phyloP scores from a whole-genome alignment of 2,797 vertebrate genomes.

The Pangasius mekongensis region DNA sequence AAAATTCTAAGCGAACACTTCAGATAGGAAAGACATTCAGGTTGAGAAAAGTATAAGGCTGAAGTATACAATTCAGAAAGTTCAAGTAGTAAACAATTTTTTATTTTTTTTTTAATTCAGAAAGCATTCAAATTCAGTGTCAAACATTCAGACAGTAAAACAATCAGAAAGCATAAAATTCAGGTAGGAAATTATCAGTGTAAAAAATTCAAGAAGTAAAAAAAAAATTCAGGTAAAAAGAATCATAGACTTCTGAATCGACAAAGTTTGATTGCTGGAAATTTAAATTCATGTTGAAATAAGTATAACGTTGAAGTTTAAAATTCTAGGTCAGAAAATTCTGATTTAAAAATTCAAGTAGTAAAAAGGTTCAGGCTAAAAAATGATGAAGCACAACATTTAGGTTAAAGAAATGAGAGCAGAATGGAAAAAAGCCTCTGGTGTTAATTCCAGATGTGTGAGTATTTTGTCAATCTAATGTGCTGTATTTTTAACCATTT shows the following conservation, averaged over 20 bases:
- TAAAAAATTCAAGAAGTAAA: background rate
- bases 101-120: no score
- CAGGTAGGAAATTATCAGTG: background rate
- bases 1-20: no score
- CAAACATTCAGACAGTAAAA: background rate
- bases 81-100: background rate
- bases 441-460: background rate
- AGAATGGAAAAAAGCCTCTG: no score
- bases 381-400: background rate
- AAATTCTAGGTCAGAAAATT: background rate
- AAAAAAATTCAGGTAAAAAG: background rate
- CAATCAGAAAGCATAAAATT: background rate
- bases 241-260: background rate
- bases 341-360: background rate
- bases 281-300: no score
- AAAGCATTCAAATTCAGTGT: no score
- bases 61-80: no score
- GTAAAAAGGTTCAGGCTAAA: background rate
- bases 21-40: no score
- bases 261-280: no score
- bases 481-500: background rate
- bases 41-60: no score
- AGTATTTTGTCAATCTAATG: background rate
- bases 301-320: background rate
- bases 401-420: background rate